Percentiles rank a stretch among this genome's conserved stretches.
phyloP scores from a whole-genome alignment of 2,888 invertebrate species.

The Operophtera brumata region DNA sequence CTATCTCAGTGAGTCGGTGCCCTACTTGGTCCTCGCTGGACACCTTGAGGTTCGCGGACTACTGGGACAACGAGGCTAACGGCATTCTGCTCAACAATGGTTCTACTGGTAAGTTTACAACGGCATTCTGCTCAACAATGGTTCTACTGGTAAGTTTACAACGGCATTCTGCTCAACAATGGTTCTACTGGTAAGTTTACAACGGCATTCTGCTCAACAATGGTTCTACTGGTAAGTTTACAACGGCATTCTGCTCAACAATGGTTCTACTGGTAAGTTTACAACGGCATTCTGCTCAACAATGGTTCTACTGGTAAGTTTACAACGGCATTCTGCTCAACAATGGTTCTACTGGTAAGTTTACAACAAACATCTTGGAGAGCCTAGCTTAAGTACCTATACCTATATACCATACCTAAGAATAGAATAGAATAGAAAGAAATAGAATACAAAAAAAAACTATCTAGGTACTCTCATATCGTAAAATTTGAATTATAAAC shows the following conservation, averaged over 20 bases:
- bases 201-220: no score
- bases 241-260: no score
- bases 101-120: conserved; percentile 79
- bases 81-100: conserved; percentile 84
- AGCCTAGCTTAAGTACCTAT: no score
- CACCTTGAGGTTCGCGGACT: conserved; percentile 80
- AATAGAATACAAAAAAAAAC: no score
- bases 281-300: background rate
- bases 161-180: background rate
- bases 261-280: conserved; percentile 82
- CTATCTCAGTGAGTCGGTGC: conserved; percentile 69
- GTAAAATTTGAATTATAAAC: no score
- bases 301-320: conserved; percentile 81
- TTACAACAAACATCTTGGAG: background rate
- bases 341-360: conserved; percentile 81
- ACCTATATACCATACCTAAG: no score
- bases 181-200: conserved; percentile 82
- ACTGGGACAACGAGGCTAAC: conserved; percentile 80
- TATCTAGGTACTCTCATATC: no score
- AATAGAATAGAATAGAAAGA: no score
- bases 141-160: conserved; percentile 80
- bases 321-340: background rate
- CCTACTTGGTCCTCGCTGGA: conserved; percentile 76
- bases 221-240: conserved; percentile 82
- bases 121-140: conserved; percentile 37